Base-by-base conservation (phyloP, 2,888 invertebrate genomes). In the Drosophila imparisetae region DNA sequence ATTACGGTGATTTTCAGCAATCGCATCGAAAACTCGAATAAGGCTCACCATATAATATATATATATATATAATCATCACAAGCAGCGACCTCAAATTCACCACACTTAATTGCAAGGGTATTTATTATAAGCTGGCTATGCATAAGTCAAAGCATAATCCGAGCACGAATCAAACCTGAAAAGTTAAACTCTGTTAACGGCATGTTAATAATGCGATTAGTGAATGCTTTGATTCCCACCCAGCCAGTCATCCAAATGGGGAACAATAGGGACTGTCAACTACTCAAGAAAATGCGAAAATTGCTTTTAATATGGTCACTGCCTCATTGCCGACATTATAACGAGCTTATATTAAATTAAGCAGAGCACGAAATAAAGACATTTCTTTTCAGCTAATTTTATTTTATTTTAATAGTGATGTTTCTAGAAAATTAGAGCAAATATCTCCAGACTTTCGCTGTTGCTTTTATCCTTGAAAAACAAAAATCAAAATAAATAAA, bases 1-100 rank as follows among this genome's bases (percentile, higher is more conserved):
- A 82, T 77, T 78, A 53, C 48, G 62, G 62, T 65, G 27, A 55
- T 55, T 55, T 38, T 55, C 55, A 55, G 55, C 38, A 55, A 38
- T 29, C 27, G n/a, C 29, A 55, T 27, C n/a, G 55, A 8, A 38
- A n/a, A 36, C 24, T 54, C 34, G n/a, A n/a, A 21, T 10, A 18
- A 18, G 10, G n/a, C 36, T 7, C 7, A 29, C 4, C 18, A 18
- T 27, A 27, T 54, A 15, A 15, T 15, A 6, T 13, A 38, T 30
- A 7, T 30, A 32, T 10, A 55, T 13, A 36, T 38, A 29, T 13
- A 38, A 15, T 38, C 29, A 38, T 55, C 38, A 8, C 7, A 15
- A 8, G 42, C 42, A 42, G 42, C 21, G 2, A 42, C 21, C 21
- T 42, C 40, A 21, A 21, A 24, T 45, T 45, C 45, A 24, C 13